Evolutionary conservation across 2,888 invertebrate species (phyloP).

Genomic region (Eremobia ochroleuca): DNA sequence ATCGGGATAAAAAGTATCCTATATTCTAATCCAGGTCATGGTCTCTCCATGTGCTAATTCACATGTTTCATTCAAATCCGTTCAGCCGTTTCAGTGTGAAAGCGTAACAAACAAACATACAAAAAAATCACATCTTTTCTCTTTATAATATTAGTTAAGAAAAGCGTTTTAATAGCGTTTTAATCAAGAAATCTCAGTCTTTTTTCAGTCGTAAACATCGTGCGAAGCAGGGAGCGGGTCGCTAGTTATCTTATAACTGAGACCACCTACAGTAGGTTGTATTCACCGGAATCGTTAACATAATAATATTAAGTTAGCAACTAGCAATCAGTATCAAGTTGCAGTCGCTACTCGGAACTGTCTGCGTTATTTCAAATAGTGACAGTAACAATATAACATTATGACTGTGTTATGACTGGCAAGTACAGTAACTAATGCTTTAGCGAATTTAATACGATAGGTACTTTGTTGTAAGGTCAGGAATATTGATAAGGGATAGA

Average conservation of each 20-base stretch:
- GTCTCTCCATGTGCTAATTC: neutral
- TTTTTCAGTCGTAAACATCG: neutral
- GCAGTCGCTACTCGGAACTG: conserved; percentile 45
- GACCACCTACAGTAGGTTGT: conserved; percentile 52
- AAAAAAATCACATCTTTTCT: neutral
- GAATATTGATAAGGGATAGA: neutral
- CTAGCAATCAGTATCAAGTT: conserved; percentile 41
- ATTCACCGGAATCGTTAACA: conserved; percentile 54
- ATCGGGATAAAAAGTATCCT: neutral
- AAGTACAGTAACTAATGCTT: conserved; percentile 25
- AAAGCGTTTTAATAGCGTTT: no score
- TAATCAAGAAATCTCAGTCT: neutral
- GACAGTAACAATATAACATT: conserved; percentile 48
- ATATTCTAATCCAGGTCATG: neutral
- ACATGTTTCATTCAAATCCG: neutral
- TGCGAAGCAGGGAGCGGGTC: no score
- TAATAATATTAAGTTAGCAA: conserved; percentile 57
- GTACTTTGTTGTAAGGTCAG: conserved; percentile 1
- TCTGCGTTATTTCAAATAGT: conserved; percentile 26
- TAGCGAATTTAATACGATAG: conserved; percentile 38
- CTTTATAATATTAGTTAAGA: neutral
- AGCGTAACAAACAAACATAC: neutral
- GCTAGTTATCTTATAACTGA: conserved; percentile 10
- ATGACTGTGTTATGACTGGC: conserved; percentile 16
- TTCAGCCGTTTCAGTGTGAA: neutral